Base-by-base conservation (phyloP, 2,797 vertebrate species). In the Pseudocheirus occidentalis region DNA sequence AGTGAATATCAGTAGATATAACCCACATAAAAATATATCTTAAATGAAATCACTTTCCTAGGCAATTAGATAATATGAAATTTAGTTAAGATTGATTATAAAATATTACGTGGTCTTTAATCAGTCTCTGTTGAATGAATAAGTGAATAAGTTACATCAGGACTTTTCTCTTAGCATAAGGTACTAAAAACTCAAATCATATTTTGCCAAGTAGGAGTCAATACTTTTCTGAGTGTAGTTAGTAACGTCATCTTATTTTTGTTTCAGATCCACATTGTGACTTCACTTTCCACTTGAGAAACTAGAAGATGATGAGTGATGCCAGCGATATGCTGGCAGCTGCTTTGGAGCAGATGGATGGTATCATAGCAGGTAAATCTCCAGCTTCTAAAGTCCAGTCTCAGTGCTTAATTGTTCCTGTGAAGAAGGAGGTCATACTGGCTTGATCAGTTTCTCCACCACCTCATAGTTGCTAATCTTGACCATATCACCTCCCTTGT, bases 251-350 rank as follows among this genome's bases (percentile, higher is more conserved):
- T 90, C 11, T 0, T 96, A 95, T 93, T 97, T 94, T 95, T 81
- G 73, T 97, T 98, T 94, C 95, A 98, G 97, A 97, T 95, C 97
- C 91, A 90, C 92, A 94, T 95, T 95, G 97, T 92, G 92, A 53
- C 73, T 46, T 87, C 40, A 46, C 40, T 97, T 97, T 3, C 16
- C 94, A 93, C 93, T 93, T 55, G 94, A 94, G 96, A 95, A 97
- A 93, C 91, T 90, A 96, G 94, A 99, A 98, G 96, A 99, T 99
- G 99, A 99, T 99, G 99, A 99, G 99, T 54, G 99, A 99, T 62
- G 99, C 99, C 97, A 99, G 99, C 95, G 99, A 99, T 93, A 99
- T 99, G 99, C 98, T 99, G 98, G 99, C 99, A 18, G 99, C 99
- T 0, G 99, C 99, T 87, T 96, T 99, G 99, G 99, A 99, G 98